Evolutionary conservation across 2,888 invertebrate genomes (phyloP).

Genomic region (Drosophila diplacantha): DNA sequence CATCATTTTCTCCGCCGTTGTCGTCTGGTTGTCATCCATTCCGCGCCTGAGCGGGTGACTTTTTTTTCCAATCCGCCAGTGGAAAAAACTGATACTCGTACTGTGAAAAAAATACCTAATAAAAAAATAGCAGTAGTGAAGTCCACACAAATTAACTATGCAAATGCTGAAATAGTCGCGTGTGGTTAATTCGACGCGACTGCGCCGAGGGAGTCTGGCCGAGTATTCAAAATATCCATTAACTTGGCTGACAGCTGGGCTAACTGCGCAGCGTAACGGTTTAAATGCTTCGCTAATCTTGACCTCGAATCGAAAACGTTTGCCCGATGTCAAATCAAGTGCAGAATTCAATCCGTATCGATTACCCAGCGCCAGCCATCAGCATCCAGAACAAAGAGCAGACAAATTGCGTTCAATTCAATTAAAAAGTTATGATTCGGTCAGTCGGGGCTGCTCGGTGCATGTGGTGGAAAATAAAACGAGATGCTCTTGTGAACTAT

Average conservation of each 20-base stretch:
- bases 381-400: conserved; percentile 28
- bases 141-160: conserved; percentile 58
- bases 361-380: conserved; percentile 18
- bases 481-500: background rate
- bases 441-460: conserved; percentile 1
- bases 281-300: conserved; percentile 44
- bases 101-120: conserved; percentile 2
- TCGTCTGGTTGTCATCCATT: conserved; percentile 59
- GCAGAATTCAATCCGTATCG: conserved; percentile 35
- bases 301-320: conserved; percentile 39
- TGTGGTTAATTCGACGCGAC: conserved; percentile 46
- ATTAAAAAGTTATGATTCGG: conserved; percentile 28
- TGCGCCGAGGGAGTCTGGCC: conserved; percentile 16
- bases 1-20: conserved; percentile 49
- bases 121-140: conserved; percentile 30
- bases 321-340: conserved; percentile 27
- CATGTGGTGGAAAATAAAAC: conserved; percentile 8
- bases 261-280: conserved; percentile 51
- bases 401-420: conserved; percentile 36
- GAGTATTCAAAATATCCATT: conserved; percentile 11
- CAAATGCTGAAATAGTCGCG: conserved; percentile 47
- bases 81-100: conserved; percentile 54
- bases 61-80: conserved; percentile 40
- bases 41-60: conserved; percentile 49
- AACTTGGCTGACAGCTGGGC: conserved; percentile 9